phyloP scores from a whole-genome alignment of 2,113 vertebrate species.

The Hippocampus mohnikei region DNA sequence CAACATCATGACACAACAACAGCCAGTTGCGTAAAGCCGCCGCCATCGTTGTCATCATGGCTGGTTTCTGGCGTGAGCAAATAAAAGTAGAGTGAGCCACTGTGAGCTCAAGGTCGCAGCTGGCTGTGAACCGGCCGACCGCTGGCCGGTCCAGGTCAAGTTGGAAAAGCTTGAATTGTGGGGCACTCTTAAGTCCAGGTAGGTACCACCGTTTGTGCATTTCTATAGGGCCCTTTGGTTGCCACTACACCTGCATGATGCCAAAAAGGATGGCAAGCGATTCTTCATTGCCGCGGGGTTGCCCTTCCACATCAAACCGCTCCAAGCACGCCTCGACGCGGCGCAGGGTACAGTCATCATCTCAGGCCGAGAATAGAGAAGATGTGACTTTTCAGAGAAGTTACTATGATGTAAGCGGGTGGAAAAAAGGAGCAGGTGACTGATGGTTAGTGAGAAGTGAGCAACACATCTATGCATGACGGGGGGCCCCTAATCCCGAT shows the following conservation, averaged over 20 bases:
- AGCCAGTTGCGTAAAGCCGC: conserved; percentile 53
- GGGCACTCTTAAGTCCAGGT: not conserved
- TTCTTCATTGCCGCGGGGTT: not conserved
- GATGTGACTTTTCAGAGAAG: conserved; percentile 42
- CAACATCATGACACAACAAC: conserved; percentile 31
- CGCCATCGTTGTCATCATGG: conserved; percentile 1
- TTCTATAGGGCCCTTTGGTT: too few relatives aligned
- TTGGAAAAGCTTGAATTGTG: not conserved
- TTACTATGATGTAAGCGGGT: conserved; percentile 11
- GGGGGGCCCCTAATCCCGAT: conserved; percentile 3
- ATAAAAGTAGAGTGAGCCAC: too few relatives aligned
- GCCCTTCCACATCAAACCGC: not conserved
- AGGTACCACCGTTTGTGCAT: too few relatives aligned
- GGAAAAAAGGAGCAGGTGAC: conserved; percentile 33
- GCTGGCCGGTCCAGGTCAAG: not conserved
- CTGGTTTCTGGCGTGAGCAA: too few relatives aligned
- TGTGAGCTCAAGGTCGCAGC: too few relatives aligned
- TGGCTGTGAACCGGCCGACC: not conserved
- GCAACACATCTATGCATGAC: conserved; percentile 30
- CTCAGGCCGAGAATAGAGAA: conserved; percentile 62
- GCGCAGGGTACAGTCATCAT: conserved; percentile 28
- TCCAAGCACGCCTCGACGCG: not conserved
- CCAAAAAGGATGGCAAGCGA: not conserved
- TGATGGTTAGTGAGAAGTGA: conserved; percentile 18
- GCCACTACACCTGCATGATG: not conserved